Base-by-base conservation (phyloP, 2,113 vertebrate species). In the Elanus axillaris region DNA sequence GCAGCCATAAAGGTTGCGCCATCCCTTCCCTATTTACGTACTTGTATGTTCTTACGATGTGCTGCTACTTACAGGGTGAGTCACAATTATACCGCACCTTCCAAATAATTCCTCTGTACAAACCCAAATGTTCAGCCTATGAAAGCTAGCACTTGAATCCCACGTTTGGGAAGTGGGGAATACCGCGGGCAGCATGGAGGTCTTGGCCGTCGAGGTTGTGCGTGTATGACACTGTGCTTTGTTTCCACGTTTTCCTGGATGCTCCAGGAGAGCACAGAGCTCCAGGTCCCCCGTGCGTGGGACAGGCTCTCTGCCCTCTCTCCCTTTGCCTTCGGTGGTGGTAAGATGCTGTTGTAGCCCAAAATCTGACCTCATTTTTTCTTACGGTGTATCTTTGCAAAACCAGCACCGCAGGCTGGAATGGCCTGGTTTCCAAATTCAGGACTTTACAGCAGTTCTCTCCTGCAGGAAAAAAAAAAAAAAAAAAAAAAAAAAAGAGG, bases 21-120 rank as follows among this genome's bases (percentile, higher is more conserved):
- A 0, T 50, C 29, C 56, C 45, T 60, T 73, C 68, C 59, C 29
- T 1, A 0, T 9, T 16, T 36, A 5, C 20, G 1, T 16, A 20
- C 2, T 1, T 12, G 1, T 7, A 5, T 2, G 15, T n/a, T 43
- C 67, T n/a, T 25, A 4, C 2, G 16, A 7, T 0, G 1, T 0
- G 43, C 4, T n/a, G 53, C 10, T 22, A 1, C 50, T 58, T n/a
- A 3, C 5, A 6, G 78, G 36, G 19, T 3, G n/a, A 88, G 43
- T 48, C 66, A 12, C 10, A 11, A 26, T 45, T 8, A 11, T 8
- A 22, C 66, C 0, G 0, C 1, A 0, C 25, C 36, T 69, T 45
- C 71, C 58, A 8, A 19, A 42, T 2, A 27, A 16, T 25, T 68
- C 48, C 36, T 36, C 32, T 20, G 32, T 18, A 23, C 64, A 68